Base-by-base conservation (phyloP, 2,797 vertebrate species). In the Leptatherina wallacei region DNA sequence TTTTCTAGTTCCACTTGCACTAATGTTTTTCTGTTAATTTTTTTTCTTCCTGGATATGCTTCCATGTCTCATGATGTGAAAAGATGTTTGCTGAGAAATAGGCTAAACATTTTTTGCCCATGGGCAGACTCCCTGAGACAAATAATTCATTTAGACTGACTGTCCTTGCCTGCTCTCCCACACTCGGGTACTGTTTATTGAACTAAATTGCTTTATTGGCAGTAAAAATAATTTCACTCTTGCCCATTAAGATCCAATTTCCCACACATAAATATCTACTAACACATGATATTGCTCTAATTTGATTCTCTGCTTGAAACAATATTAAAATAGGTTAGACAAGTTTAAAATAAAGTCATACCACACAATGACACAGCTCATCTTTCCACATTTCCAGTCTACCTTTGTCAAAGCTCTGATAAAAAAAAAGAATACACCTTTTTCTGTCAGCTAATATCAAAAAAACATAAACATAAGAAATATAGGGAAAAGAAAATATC, bases 281-380 rank as follows among this genome's bases (percentile, higher is more conserved):
- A 58, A 71, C 60, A 68, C 56, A 77, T 67, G 61, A 71, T 79
- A 84, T 86, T 77, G 55, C 30, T 52, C 22, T 69, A 77, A 75
- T 73, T 61, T 24, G 36, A 80, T 80, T 77, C 1, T 54, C 35
- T 68, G 38, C 14, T 60, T 73, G 54, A 20, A 20, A 70, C 64
- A 30, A 4, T 42, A 59, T 44, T 61, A 62, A 66, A 81, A 74
- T 35, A 51, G 44, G 67, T 73, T 69, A 40, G 51, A 24, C 16
- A 61, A 8, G 12, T 55, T 55, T 65, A 8, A 20, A 24, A 13
- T 52, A 42, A 32, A 61, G 18, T 47, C 29, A 47, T 38, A 44
- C 51, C 56, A 33, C 42, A 54, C 24, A 70, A 42, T 42, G 40
- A 42, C 40, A 16, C 16, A 16, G 10, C 40, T 42, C 14, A 42